Evolutionary conservation across 2,113 vertebrate genomes (phyloP).

Genomic region (Silurus glanis): DNA sequence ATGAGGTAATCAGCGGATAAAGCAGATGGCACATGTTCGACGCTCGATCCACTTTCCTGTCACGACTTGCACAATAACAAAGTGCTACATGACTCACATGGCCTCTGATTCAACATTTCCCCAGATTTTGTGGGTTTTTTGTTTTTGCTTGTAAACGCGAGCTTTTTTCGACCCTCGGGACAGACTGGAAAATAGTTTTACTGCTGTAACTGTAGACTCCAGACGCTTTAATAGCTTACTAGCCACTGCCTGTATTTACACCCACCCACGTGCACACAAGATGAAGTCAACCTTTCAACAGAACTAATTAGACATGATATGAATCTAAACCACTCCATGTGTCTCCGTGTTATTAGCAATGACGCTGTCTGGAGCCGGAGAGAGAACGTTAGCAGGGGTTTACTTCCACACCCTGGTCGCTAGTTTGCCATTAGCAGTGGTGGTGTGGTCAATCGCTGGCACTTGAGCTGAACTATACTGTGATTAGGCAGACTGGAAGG

Average conservation of each 20-base stretch:
- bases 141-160: constrained; percentile 19
- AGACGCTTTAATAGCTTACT: background rate
- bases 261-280: background rate
- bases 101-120: background rate
- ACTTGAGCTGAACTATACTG: constrained; percentile 48
- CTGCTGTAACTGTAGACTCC: constrained; percentile 37
- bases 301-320: background rate
- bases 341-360: background rate
- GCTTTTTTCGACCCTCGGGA: constrained; percentile 1
- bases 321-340: background rate
- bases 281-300: background rate
- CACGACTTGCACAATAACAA: background rate
- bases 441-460: constrained; percentile 50
- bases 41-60: constrained; percentile 9
- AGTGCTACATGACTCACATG: constrained; percentile 24
- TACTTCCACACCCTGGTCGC: constrained; percentile 37
- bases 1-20: background rate
- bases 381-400: constrained; percentile 12
- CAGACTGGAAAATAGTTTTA: constrained; percentile 41
- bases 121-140: too few species aligned
- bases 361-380: background rate
- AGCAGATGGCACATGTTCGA: constrained; percentile 21
- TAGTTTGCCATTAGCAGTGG: constrained; percentile 38
- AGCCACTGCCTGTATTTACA: background rate
- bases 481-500: constrained; percentile 52